A percentile compares a stretch with the other conserved stretches of the same genome.
Conservation (phyloP, 2,888 invertebrate genomes). For the Lottia scabra region DNA sequence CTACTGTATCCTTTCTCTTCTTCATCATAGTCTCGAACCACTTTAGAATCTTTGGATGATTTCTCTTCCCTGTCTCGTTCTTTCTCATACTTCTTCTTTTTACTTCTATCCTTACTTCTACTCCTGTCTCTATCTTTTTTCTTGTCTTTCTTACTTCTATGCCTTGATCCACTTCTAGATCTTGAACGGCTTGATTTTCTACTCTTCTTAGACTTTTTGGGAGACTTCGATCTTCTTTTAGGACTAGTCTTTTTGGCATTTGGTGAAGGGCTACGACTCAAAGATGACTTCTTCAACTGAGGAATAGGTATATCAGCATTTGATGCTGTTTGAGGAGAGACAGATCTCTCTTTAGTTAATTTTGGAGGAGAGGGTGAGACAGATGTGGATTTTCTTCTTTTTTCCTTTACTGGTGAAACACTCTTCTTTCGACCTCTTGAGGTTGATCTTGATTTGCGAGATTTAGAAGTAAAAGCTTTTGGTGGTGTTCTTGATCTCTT, state of each 20-base stretch:
- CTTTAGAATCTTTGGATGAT: constrained; percentile 31
- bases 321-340: constrained; percentile 24
- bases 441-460: constrained; percentile 40
- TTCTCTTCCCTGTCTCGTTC: constrained; percentile 31
- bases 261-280: background rate
- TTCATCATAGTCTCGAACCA: constrained; percentile 54
- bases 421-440: constrained; percentile 26
- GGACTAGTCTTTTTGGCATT: constrained; percentile 17
- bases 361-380: constrained; percentile 52
- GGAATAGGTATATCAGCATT: background rate
- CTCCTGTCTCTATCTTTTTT: constrained; percentile 28
- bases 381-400: constrained; percentile 33
- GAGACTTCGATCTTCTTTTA: constrained; percentile 27
- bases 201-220: constrained; percentile 32
- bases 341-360: constrained; percentile 46
- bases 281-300: background rate
- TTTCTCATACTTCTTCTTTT: constrained; percentile 38
- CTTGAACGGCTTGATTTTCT: constrained; percentile 67
- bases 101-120: constrained; percentile 30
- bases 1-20: constrained; percentile 48
- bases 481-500: constrained; percentile 45
- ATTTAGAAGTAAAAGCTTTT: constrained; percentile 33
- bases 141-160: constrained; percentile 40
- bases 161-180: constrained; percentile 68
- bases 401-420: constrained; percentile 25